Evolutionary conservation across 2,113 vertebrate genomes (phyloP).

Genomic region (Hippocampus comes): DNA sequence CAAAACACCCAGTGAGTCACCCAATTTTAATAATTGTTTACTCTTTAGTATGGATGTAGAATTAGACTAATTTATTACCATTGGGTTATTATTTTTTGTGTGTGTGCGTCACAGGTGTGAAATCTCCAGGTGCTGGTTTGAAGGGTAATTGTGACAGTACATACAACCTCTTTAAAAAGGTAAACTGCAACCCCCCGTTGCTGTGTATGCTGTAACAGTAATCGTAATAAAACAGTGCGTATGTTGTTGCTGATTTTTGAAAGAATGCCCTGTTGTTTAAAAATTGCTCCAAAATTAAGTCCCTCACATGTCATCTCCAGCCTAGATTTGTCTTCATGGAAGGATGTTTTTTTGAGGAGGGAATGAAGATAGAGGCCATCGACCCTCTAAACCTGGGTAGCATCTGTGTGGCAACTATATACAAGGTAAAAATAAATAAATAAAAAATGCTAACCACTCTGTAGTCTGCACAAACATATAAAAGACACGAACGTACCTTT

Average conservation of each 20-base stretch:
- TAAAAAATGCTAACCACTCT: not conserved
- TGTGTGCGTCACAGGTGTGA: conserved; percentile 14
- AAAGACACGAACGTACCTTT: not conserved
- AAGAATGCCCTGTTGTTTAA: not conserved
- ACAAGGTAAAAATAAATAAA: conserved; percentile 74
- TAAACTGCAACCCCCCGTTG: conserved; percentile 12
- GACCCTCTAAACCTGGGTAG: conserved; percentile 92
- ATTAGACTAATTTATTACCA: not conserved
- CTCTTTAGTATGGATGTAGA: not conserved
- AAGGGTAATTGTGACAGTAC: conserved; percentile 79
- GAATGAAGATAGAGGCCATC: conserved; percentile 95
- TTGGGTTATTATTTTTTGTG: not conserved
- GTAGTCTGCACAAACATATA: not conserved
- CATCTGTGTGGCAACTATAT: conserved; percentile 94
- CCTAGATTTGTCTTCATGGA: conserved; percentile 88
- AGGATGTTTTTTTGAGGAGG: conserved; percentile 84
- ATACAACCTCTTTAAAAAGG: conserved; percentile 76
- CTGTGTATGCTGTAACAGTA: not conserved
- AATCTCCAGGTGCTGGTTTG: not conserved
- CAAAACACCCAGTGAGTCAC: conserved; percentile 72
- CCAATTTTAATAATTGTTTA: not conserved
- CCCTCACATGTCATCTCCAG: conserved; percentile 52
- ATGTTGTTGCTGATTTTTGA: not conserved
- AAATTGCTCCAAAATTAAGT: not conserved
- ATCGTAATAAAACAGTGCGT: not conserved